Evolutionary conservation across 1,140 invertebrate species (phyloP).

Genomic region (Drosophila busckii): DNA sequence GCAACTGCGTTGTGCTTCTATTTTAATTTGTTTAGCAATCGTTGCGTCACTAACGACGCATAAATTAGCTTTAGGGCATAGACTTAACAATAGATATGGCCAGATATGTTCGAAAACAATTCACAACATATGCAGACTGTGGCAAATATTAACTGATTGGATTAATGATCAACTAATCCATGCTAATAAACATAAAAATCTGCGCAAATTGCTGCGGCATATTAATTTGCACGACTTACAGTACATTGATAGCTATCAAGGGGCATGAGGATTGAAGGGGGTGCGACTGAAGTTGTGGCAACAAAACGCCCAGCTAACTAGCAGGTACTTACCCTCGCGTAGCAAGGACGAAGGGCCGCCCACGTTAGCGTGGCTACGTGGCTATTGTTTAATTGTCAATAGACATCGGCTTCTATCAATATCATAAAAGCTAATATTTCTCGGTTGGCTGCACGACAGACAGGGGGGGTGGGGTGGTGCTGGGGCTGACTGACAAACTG

Average conservation of each 20-base stretch:
- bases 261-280: constrained; percentile 15
- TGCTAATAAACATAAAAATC: constrained; percentile 58
- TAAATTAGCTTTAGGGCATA: constrained; percentile 14
- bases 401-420: constrained; percentile 77
- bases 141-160: constrained; percentile 44
- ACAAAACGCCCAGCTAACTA: constrained; percentile 50
- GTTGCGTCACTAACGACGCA: constrained; percentile 10
- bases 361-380: constrained; percentile 5
- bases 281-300: constrained; percentile 21
- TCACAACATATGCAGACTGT: constrained; percentile 48
- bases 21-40: constrained; percentile 30
- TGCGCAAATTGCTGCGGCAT: constrained; percentile 44
- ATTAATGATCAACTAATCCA: constrained; percentile 59
- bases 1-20: constrained; percentile 39
- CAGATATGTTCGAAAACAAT: constrained; percentile 29
- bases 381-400: constrained; percentile 78
- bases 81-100: not conserved
- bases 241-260: constrained; percentile 41
- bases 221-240: constrained; percentile 44
- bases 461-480: not conserved
- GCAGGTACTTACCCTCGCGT: constrained; percentile 40
- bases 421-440: constrained; percentile 78
- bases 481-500: constrained; percentile 28
- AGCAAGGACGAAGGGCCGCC: constrained; percentile 9
- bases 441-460: constrained; percentile 64